phyloP scores from a whole-genome alignment of 2,888 invertebrate genomes.

The Embidobia sp. region DNA sequence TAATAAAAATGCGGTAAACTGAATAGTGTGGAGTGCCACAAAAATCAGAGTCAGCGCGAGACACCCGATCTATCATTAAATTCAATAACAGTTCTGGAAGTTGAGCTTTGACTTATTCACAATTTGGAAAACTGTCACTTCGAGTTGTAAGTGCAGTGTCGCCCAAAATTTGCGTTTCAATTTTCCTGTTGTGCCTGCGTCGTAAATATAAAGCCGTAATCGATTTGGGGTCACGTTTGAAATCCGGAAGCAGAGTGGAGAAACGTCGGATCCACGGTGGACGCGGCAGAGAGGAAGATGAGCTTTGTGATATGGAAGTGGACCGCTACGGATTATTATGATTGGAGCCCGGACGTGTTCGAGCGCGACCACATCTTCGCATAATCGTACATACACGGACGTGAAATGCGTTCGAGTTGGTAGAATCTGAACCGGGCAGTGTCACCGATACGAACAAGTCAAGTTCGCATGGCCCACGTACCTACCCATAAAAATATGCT shows the following conservation, averaged over 20 bases:
- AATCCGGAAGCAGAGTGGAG: slow-evolving; percentile 54
- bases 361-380: slow-evolving; percentile 6
- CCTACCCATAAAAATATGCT: slow-evolving; percentile 67
- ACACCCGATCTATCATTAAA: too few relatives aligned
- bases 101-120: too few relatives aligned
- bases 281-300: slow-evolving; percentile 57
- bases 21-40: too few relatives aligned
- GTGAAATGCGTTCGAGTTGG: neutral
- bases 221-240: slow-evolving; percentile 66
- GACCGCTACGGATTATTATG: slow-evolving; percentile 66
- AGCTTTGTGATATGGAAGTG: slow-evolving; percentile 68
- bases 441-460: slow-evolving; percentile 20
- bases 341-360: slow-evolving; percentile 31
- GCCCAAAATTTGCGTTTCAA: slow-evolving; percentile 25
- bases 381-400: slow-evolving; percentile 8
- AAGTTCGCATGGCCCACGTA: slow-evolving; percentile 26
- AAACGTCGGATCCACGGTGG: slow-evolving; percentile 29
- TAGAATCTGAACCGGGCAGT: slow-evolving; percentile 14
- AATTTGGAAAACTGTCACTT: too few relatives aligned
- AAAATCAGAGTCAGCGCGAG: too few relatives aligned
- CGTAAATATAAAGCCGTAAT: slow-evolving; percentile 66
- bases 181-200: slow-evolving; percentile 46
- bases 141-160: too few relatives aligned
- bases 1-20: too few relatives aligned
- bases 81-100: too few relatives aligned